These are phyloP conservation scores for Eleutherodactylus coqui DNA, from an alignment of 2,797 vertebrate genomes.

Conservation along the genomic window DNA sequence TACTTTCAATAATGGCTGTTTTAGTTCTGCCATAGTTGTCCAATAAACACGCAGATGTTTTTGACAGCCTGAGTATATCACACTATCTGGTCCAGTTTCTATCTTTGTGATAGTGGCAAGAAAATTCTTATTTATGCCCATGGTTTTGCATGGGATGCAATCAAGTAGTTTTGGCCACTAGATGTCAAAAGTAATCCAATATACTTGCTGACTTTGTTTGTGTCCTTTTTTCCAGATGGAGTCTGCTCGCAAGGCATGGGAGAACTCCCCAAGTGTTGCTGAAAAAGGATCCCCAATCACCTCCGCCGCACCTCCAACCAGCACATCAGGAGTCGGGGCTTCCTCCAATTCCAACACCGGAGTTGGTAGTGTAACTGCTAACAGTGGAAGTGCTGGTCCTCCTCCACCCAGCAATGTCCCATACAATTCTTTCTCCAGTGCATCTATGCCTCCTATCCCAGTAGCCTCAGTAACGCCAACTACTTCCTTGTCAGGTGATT, in stretches of 20 bases:
- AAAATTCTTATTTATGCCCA: too few species aligned
- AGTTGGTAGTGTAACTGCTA: constrained; percentile 64
- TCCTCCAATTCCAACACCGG: constrained; percentile 40
- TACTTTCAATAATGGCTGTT: too few species aligned
- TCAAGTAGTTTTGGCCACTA: neutral
- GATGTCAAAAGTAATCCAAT: neutral
- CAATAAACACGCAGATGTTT: too few species aligned
- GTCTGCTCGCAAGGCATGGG: constrained; percentile 97
- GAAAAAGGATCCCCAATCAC: constrained; percentile 94
- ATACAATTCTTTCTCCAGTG: constrained; percentile 94
- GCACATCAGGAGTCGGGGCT: constrained; percentile 68
- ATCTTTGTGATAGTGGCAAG: too few species aligned
- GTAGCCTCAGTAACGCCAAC: constrained; percentile 97
- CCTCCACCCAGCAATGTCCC: constrained; percentile 78
- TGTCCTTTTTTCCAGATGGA: constrained; percentile 86
- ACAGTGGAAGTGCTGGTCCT: constrained; percentile 67
- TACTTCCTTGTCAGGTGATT: constrained; percentile 90
- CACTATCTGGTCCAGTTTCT: too few species aligned
- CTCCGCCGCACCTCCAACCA: constrained; percentile 86
- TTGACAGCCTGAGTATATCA: too few species aligned
- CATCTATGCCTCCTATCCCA: constrained; percentile 94
- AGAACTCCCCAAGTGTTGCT: constrained; percentile 93
- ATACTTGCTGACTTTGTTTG: neutral
- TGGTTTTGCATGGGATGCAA: too few species aligned
- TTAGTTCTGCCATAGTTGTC: too few species aligned